Conservation (phyloP, 2,113 vertebrate species). For the Manacus vitellinus region DNA sequence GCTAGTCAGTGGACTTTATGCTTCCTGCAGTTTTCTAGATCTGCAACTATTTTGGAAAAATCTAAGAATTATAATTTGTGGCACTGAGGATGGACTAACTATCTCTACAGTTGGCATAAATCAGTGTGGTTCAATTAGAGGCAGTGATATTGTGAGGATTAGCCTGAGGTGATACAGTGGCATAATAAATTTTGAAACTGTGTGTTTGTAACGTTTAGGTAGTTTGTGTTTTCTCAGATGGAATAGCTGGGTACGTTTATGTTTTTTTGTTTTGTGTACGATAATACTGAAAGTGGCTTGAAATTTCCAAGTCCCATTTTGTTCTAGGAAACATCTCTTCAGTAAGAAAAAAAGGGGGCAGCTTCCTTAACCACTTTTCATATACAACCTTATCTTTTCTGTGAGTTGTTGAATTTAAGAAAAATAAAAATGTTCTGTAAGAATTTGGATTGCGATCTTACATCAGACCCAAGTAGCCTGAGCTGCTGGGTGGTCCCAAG, state of each 20-base stretch:
- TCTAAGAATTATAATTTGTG: background rate
- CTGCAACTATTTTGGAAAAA: background rate
- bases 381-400: background rate
- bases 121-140: background rate
- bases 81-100: background rate
- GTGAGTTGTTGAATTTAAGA: background rate
- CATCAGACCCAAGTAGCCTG: background rate
- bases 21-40: background rate
- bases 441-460: background rate
- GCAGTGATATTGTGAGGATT: background rate
- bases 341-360: background rate
- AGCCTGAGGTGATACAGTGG: background rate
- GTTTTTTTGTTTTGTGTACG: background rate
- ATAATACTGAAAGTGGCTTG: background rate
- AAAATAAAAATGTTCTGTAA: background rate
- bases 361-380: background rate
- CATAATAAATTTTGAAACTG: background rate
- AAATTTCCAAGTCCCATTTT: background rate
- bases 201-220: background rate
- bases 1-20: background rate
- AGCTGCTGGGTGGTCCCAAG: background rate
- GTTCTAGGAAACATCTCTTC: background rate
- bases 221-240: background rate
- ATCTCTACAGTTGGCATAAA: background rate
- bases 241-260: background rate